These are phyloP conservation scores for Ailurus styani DNA, from an alignment of 2,113 vertebrate species.

Conservation along the genomic window DNA sequence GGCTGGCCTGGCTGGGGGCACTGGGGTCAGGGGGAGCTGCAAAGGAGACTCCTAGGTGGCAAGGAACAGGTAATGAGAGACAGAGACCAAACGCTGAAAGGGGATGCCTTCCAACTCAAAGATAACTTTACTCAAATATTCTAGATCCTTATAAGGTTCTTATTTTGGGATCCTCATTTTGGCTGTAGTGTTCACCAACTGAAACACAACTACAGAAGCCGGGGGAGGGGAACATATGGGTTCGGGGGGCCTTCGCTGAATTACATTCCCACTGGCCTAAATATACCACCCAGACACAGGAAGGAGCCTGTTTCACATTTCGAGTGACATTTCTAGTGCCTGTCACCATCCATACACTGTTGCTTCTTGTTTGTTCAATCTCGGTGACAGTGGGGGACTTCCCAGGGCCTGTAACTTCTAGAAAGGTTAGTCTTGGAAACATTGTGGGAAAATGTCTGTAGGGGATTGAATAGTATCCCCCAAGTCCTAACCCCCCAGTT, in stretches of 20 bases:
- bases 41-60: rapidly evolving
- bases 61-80: neutral
- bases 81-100: rapidly evolving
- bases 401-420: neutral
- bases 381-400: too few species aligned
- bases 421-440: neutral
- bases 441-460: rapidly evolving
- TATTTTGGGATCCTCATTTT: neutral
- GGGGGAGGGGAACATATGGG: neutral
- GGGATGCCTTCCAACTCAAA: neutral
- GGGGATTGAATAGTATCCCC: neutral
- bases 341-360: neutral
- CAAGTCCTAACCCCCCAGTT: too few species aligned
- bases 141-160: neutral
- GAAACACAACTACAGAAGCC: neutral
- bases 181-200: neutral
- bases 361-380: neutral
- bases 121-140: neutral
- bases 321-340: neutral
- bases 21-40: neutral
- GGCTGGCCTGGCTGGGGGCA: rapidly evolving
- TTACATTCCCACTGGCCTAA: neutral
- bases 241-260: neutral
- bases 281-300: neutral
- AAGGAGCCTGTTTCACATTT: neutral